Evolutionary conservation across 2,113 vertebrate genomes (phyloP), one percentile per base, ranked within the genome.

Genomic region (Chamaetylas fuelleborni): DNA sequence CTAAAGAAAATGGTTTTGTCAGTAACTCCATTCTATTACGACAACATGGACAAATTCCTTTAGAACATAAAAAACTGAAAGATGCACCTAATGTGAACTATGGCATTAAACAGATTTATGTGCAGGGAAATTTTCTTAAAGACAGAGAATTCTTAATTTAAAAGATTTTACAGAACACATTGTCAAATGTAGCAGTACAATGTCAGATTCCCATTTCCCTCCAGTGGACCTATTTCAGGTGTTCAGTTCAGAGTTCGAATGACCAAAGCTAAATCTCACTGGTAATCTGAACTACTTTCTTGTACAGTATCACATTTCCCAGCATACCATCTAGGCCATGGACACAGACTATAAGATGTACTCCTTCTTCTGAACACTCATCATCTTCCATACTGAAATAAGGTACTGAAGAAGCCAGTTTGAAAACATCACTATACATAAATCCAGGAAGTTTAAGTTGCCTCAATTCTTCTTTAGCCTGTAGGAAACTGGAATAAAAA

Each of bases 301-400:
- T 64, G 40, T 29, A 47, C 60, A 73, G 45, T 62, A 90, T 34
- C 17, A 61, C 61, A 51, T 57, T 36, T 71, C 67, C 51, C 73
- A 95, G 86, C 98, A 26, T 98, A 99, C 99, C 99, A 62, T 99
- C 99, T 33, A 99, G 97, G 62, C 99, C 99, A 47, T 99, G 99
- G 38, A 99, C 99, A 69, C 99, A 99, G 86, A 99, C 99, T 87
- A 99, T 98, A 31, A 99, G 98, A 95, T 99, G 99, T 64, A 99
- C 99, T 89, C 99, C 99, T 81, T 99, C 99, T 69, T 99, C 99
- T 93, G 98, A 98, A 86, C 97, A 96, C 69, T 99, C 99, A 66
- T 99, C 99, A 19, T 99, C 99, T 96, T 99, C 99, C 96, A 98
- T 88, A 93, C 99, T 99, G 94, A 99, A 99, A 93, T 99, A 99